Evolutionary conservation across 2,113 vertebrate genomes (phyloP).

Genomic region (Mesocricetus auratus): DNA sequence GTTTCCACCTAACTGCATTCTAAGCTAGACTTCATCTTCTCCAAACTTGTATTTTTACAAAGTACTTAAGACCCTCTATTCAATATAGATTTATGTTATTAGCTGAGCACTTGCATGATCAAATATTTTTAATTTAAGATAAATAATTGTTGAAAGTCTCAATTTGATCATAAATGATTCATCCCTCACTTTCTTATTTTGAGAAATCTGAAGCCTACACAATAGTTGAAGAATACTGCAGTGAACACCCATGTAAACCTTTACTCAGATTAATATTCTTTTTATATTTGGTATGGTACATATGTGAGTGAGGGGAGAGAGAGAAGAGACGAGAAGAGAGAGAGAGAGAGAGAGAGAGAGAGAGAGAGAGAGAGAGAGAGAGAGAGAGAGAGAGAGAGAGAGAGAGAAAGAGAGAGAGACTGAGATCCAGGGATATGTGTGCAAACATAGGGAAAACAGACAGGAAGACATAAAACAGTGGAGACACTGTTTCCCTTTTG

Average conservation of each 20-base stretch:
- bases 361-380: neutral
- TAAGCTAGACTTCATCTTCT: neutral
- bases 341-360: too few relatives aligned
- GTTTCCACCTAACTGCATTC: neutral
- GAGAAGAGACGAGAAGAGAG: too few relatives aligned
- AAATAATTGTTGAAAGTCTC: constrained; percentile 11
- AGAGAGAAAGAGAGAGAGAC: neutral
- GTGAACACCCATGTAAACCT: neutral
- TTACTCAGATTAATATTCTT: neutral
- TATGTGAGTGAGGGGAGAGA: neutral
- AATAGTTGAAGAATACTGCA: neutral
- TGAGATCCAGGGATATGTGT: neutral
- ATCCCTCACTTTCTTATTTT: neutral
- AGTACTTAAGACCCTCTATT: constrained; percentile 36
- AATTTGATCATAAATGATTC: neutral
- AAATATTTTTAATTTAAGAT: neutral
- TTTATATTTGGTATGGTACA: neutral
- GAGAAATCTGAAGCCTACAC: constrained; percentile 44
- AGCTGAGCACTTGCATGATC: neutral
- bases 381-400: neutral
- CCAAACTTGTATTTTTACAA: neutral
- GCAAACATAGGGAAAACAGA: neutral
- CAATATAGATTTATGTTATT: neutral
- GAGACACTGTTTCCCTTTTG: neutral
- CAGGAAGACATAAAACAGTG: neutral